phyloP scores from a whole-genome alignment of 2,113 vertebrate species.

The pig (Sus scrofa) region DNA sequence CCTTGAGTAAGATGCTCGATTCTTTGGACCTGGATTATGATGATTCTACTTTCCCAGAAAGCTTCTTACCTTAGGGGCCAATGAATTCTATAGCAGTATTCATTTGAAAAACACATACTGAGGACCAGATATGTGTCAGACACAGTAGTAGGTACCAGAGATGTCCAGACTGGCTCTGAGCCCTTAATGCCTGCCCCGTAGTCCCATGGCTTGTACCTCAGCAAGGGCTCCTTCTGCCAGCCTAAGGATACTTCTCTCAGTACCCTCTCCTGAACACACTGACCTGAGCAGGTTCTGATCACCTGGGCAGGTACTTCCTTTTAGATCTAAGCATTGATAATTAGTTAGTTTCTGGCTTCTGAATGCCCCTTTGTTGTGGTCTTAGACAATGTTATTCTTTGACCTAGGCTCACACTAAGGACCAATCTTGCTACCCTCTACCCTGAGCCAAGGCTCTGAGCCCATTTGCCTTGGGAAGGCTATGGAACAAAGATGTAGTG shows the following conservation, averaged over 20 bases:
- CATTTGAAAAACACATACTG: neutral
- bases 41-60: slow-evolving; percentile 55
- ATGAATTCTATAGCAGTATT: slow-evolving; percentile 31
- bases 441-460: neutral
- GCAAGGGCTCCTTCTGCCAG: neutral
- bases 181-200: neutral
- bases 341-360: neutral
- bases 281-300: neutral
- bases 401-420: neutral
- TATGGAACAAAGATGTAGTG: neutral
- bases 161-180: neutral
- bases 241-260: neutral
- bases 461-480: slow-evolving; percentile 24
- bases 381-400: slow-evolving; percentile 29
- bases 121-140: neutral
- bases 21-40: slow-evolving; percentile 43
- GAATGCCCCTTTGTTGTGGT: neutral
- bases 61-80: neutral
- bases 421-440: neutral
- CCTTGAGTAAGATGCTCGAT: slow-evolving; percentile 51
- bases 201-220: neutral
- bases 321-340: neutral
- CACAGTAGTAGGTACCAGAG: neutral
- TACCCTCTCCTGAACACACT: neutral
- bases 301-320: neutral